Evolutionary conservation across 23 tunicate genomes (phyloP), one percentile per base, ranked within the genome.

Genomic region (Styela clava): DNA sequence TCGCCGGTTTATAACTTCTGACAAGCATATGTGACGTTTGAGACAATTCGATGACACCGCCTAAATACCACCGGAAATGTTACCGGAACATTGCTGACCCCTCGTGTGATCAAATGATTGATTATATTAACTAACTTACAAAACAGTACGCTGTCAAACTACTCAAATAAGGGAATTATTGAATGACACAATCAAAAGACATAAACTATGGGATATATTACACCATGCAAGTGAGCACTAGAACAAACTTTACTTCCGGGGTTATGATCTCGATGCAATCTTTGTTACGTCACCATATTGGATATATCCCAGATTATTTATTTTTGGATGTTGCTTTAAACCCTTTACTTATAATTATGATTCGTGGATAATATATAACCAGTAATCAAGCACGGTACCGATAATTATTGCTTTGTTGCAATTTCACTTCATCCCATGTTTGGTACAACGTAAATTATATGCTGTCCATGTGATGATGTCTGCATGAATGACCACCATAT

Each of bases 1-100:
- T n/a, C 63, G 81, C 21, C 64, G 81, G 52, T 76, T 76, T 44
- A 51, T 52, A 76, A 44, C 71, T 0, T 67, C 71, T 16, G 71
- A 67, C 22, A 67, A 67, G 24, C 22, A 67, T 29, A 25, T 67
- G 30, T 67, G 71, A 67, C 31, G 71, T 44, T 12, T 44, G 12
- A 44, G 56, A 12, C 56, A 44, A 44, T 12, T 5, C 56, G 9
- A 12, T 44, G 56, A 44, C 56, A 12, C 56, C 56, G 7, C 56
- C 56, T 44, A 44, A 44, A 44, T 44, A 12, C 56, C 56, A 44
- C 56, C 56, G 56, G 56, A 44, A 44, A 44, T 7, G 56, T n/a
- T 12, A 44, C 56, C 56, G 56, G 56, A 44, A 44, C 56, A 44
- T 12, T 44, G 56, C 56, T 12, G 56, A 44, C 7, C 56, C 7